Conservation (phyloP, 2,113 vertebrate genomes). For the Cyanocitta stelleri region DNA sequence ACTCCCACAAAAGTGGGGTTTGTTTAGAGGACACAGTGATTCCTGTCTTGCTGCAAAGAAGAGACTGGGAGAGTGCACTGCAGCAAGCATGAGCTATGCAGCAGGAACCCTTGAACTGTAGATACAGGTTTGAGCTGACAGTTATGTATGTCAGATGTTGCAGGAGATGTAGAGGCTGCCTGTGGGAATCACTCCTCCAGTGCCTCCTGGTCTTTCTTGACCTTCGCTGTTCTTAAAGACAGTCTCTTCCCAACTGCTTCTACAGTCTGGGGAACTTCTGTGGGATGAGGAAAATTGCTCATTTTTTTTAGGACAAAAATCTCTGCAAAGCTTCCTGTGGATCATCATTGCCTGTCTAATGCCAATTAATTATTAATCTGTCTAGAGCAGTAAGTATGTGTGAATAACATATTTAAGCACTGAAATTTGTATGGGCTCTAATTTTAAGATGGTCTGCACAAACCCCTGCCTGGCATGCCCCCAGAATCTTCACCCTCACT, state of each 20-base stretch:
- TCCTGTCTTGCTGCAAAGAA: not conserved
- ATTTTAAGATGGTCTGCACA: not conserved
- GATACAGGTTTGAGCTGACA: not conserved
- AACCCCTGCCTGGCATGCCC: not conserved
- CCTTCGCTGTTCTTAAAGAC: not conserved
- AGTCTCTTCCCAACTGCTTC: not conserved
- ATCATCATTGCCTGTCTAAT: not conserved
- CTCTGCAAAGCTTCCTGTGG: not conserved
- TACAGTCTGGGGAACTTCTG: not conserved
- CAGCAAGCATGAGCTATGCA: not conserved
- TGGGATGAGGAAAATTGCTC: not conserved
- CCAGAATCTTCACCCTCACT: not conserved
- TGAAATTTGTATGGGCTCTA: not conserved
- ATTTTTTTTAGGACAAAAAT: not conserved
- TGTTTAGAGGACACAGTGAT: not conserved
- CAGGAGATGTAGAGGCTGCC: not conserved
- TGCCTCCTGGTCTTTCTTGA: not conserved
- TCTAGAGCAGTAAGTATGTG: not conserved
- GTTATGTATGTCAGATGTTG: fast-evolving
- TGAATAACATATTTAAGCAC: not conserved
- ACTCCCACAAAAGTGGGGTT: not conserved
- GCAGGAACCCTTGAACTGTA: not conserved
- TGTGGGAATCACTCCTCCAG: not conserved
- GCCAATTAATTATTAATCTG: not conserved
- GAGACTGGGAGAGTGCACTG: not conserved